Evolutionary conservation across 2,888 invertebrate species (phyloP), one percentile per base, ranked within the genome.

Genomic region (Athripsodes cinereus): DNA sequence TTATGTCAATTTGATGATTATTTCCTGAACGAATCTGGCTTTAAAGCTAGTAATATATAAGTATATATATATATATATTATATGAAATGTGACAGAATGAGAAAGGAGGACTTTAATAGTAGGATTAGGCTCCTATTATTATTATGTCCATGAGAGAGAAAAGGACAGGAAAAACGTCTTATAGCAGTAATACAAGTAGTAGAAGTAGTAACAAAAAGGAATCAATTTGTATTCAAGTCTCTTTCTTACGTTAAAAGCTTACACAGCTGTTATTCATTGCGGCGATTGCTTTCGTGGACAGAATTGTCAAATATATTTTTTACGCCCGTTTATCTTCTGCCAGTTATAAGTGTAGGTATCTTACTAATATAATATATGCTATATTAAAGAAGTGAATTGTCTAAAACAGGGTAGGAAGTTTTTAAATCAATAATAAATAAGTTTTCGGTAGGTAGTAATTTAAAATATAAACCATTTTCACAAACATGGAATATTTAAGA

Each of bases 141-240:
- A 56, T 51, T 56, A 52, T 34, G 54, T 22, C 8, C 26, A 19
- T 31, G 22, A 51, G 55, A 13, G 16, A 18, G n/a, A 26, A 22
- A 26, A 11, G 22, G 22, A 16, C 50, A 50, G 6, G 22, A n/a
- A 50, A 16, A 50, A 50, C 16, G 13, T 16, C 16, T 40, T 40
- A 40, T 5, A n/a, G 55, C 48, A n/a, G n/a, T n/a, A n/a, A n/a
- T n/a, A n/a, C n/a, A n/a, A n/a, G n/a, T n/a, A n/a, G n/a, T n/a
- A n/a, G n/a, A n/a, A n/a, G n/a, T n/a, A n/a, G n/a, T n/a, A 55
- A 55, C 56, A 52, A 52, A 31, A 50, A 52, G 50, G 56, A 53
- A 56, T 58, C 58, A 60, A 62, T 62, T 62, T 58, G 62, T 62
- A 62, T 62, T 60, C 62, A 57, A 57, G 57, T 62, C 62, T 55